Base-by-base conservation (phyloP, 1,140 invertebrate genomes). In the Trypoxylus dichotomus region DNA sequence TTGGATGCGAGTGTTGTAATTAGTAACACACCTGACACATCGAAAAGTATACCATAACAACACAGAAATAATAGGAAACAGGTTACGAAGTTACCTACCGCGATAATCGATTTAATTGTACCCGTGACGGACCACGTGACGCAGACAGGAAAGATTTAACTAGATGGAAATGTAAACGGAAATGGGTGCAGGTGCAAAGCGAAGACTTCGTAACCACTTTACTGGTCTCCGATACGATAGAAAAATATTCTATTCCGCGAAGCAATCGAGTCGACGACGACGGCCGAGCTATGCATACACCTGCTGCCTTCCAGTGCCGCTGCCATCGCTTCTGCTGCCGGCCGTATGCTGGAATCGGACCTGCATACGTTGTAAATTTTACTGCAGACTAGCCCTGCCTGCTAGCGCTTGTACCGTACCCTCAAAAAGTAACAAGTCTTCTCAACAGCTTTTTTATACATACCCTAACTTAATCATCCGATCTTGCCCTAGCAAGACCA, bases 101-200 rank as follows among this genome's bases (percentile, higher is more conserved):
- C 60, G 7, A 10, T 68, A 68, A 68, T 68, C 60, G 60, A 29
- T 68, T 68, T 68, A 13, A 25, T 27, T 68, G 60, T 68, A 24
- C 5, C 13, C 19, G 60, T 68, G 60, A 68, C 24, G 60, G 24
- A 29, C 24, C 60, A 68, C 60, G 60, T 68, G 24, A 25, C 60
- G 24, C 27, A 68, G 24, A 24, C 60, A 68, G 60, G 60, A 68
- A 68, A 68, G 60, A 68, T 68, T 68, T 68, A 68, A 68, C 21
- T 68, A 68, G 21, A 68, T 68, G 60, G 13, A 27, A 68, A 68
- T 68, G 60, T 68, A 68, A 68, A 68, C 60, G 60, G 60, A 68
- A 68, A 68, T 29, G 60, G 60, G 60, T 68, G 60, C 60, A 68
- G 60, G 60, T 68, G 60, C 60, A 29, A 24, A 68, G 60, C 60